phyloP scores from a whole-genome alignment of 2,797 vertebrate genomes.

The Rhincodon typus region DNA sequence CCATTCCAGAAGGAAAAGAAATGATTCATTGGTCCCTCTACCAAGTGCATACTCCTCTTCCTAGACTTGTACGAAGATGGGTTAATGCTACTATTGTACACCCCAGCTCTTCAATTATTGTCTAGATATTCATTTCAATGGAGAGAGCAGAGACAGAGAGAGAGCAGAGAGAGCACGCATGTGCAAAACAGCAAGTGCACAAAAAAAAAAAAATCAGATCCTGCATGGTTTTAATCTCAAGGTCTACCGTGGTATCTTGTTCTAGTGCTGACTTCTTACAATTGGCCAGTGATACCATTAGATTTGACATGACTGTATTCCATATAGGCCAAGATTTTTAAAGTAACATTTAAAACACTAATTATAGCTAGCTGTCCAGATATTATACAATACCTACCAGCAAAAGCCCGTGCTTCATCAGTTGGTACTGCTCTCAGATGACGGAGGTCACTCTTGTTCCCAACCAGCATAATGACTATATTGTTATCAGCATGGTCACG shows the following conservation, averaged over 20 bases:
- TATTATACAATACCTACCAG: slow-evolving; percentile 59
- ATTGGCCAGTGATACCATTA: not conserved
- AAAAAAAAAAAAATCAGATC: not conserved
- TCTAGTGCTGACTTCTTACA: not conserved
- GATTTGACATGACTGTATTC: not conserved
- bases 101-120: not conserved
- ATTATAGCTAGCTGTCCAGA: not conserved
- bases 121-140: not conserved
- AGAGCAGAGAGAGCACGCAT: not conserved
- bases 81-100: not conserved
- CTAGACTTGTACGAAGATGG: not conserved
- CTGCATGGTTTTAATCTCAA: not conserved
- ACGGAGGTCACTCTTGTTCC: slow-evolving; percentile 91
- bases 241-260: not conserved
- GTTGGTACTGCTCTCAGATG: slow-evolving; percentile 89
- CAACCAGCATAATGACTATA: slow-evolving; percentile 95
- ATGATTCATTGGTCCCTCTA: not conserved
- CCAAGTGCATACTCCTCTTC: not conserved
- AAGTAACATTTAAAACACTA: not conserved
- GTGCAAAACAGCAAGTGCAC: no score
- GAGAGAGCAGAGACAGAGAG: not conserved
- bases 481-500: slow-evolving; percentile 93
- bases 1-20: not conserved
- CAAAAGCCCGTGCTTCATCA: slow-evolving; percentile 82
- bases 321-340: not conserved